Conservation (phyloP, 2,113 vertebrate species). For the Chloropsis cyanopogon region DNA sequence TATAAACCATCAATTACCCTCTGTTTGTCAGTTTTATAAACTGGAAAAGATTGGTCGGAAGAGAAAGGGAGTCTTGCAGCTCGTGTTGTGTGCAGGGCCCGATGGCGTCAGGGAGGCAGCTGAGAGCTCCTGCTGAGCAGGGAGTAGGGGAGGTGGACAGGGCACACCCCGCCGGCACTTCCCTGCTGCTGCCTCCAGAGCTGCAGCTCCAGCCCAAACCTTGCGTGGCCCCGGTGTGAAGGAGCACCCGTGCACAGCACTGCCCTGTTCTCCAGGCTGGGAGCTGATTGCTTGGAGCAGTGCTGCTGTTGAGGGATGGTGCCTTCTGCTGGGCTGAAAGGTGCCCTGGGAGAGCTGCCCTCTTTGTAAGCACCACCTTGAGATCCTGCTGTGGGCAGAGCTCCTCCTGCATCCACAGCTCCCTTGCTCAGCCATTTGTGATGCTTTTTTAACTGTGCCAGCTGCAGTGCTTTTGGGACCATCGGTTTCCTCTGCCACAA, state of each 20-base stretch:
- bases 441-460: background rate
- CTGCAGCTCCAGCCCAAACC: background rate
- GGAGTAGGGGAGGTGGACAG: background rate
- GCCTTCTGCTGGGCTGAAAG: background rate
- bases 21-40: slow-evolving; percentile 50
- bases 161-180: background rate
- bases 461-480: background rate
- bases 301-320: background rate
- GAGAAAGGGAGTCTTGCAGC: background rate
- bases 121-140: accelerated
- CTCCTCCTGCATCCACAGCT: background rate
- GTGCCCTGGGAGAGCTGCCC: background rate
- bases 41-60: background rate
- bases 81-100: accelerated
- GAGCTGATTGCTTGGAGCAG: background rate
- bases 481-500: background rate
- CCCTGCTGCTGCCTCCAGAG: background rate
- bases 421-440: background rate
- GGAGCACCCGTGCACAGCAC: accelerated
- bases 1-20: background rate
- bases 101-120: accelerated
- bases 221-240: accelerated
- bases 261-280: background rate
- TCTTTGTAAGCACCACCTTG: background rate
- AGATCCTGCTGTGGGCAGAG: accelerated